Percentiles rank a stretch among this genome's conserved stretches.
Evolutionary conservation across 2,113 vertebrate genomes (phyloP).

Genomic region (Corythornis cristatus): DNA sequence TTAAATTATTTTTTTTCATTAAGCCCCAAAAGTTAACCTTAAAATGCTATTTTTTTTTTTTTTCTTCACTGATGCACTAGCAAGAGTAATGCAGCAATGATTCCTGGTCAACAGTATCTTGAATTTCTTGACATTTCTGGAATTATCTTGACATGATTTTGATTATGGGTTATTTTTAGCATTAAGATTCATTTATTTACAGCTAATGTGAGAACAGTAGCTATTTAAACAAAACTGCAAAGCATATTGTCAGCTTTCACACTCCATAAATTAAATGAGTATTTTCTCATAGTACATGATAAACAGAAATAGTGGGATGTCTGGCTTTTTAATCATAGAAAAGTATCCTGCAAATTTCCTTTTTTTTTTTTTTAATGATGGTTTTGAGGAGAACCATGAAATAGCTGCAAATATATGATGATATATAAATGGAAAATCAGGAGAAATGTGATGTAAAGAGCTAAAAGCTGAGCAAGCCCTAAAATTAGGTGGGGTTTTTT

Average conservation of each 20-base stretch:
- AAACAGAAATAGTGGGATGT: not conserved
- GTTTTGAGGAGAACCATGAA: not conserved
- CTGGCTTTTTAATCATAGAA: not conserved
- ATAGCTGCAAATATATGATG: not conserved
- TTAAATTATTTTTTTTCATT: not conserved
- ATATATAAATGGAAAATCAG: not conserved
- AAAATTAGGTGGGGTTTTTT: too few relatives aligned
- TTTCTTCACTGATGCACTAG: not conserved
- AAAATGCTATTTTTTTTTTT: not conserved
- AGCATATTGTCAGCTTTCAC: constrained; percentile 51
- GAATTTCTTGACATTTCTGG: not conserved
- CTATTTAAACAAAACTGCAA: constrained; percentile 28
- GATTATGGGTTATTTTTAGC: constrained; percentile 11
- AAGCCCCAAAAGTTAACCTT: not conserved
- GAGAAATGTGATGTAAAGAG: not conserved
- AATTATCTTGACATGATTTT: not conserved
- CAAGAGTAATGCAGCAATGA: not conserved
- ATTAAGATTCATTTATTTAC: not conserved
- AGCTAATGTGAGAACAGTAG: constrained; percentile 29
- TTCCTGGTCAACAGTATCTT: not conserved
- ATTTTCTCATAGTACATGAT: not conserved
- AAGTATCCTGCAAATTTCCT: not conserved
- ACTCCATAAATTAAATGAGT: constrained; percentile 30
- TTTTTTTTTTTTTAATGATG: not conserved
- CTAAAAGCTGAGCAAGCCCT: not conserved